Conservation (phyloP, 2,888 invertebrate species). For the Lasioglossum marginatum region DNA sequence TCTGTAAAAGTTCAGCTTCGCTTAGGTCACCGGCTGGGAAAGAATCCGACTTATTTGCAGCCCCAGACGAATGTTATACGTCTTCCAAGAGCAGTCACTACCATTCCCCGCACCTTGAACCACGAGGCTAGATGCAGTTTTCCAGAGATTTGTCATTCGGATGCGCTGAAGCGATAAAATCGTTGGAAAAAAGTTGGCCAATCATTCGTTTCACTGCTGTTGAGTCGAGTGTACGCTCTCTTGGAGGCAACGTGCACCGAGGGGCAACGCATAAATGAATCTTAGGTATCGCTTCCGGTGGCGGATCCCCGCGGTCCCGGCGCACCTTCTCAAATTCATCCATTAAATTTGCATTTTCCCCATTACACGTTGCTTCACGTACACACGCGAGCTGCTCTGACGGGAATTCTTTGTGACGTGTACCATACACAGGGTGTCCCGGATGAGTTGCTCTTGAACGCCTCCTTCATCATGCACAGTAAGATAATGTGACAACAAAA, state of each 20-base stretch:
- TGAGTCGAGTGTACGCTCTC: not conserved
- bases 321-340: slow-evolving; percentile 58
- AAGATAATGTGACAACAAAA: not conserved
- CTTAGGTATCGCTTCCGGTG: slow-evolving; percentile 44
- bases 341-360: slow-evolving; percentile 69
- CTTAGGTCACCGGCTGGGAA: not conserved
- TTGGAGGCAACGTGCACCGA: not conserved
- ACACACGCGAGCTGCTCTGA: slow-evolving; percentile 9
- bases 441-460: not conserved
- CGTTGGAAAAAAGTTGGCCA: slow-evolving; percentile 33
- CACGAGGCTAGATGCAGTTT: not conserved
- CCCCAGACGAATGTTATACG: not conserved
- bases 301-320: slow-evolving; percentile 13
- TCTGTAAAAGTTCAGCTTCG: not conserved
- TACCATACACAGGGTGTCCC: not conserved
- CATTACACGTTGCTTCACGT: slow-evolving; percentile 52
- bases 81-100: not conserved
- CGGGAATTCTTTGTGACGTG: slow-evolving; percentile 55
- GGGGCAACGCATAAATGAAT: slow-evolving; percentile 47
- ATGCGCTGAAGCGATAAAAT: slow-evolving; percentile 22
- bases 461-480: not conserved
- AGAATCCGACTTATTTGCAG: not conserved
- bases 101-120: not conserved
- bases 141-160: slow-evolving; percentile 26
- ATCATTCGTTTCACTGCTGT: slow-evolving; percentile 17